Conservation (phyloP, 2,113 vertebrate genomes). For the Urocynchramus pylzowi region DNA sequence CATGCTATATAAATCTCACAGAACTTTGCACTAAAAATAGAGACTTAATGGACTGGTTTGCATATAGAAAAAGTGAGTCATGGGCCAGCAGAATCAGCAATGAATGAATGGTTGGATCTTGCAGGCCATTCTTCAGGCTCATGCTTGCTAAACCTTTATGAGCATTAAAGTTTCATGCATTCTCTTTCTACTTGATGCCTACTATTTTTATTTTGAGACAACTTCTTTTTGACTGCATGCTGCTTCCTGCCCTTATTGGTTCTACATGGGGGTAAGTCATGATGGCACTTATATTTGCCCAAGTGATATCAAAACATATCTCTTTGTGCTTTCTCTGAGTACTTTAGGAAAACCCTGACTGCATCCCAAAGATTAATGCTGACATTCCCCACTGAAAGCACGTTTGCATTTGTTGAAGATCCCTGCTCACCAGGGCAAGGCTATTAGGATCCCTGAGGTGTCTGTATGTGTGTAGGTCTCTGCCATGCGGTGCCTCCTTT, state of each 20-base stretch:
- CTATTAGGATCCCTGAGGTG: not conserved
- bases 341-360: not conserved
- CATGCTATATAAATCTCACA: not conserved
- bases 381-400: not conserved
- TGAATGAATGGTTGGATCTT: not conserved
- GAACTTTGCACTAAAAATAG: not conserved
- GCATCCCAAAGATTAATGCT: not conserved
- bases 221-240: not conserved
- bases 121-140: not conserved
- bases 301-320: not conserved
- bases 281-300: not conserved
- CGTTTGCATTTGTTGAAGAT: not conserved
- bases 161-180: not conserved
- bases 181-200: not conserved
- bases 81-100: not conserved
- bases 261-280: not conserved
- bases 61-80: not conserved
- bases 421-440: not conserved
- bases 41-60: not conserved
- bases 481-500: not conserved
- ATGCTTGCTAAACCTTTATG: not conserved
- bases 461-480: not conserved
- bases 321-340: not conserved
- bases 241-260: not conserved
- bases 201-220: not conserved